These are phyloP conservation scores for Alosa alosa DNA, from an alignment of 2,113 vertebrate species.

Conservation along the genomic window DNA sequence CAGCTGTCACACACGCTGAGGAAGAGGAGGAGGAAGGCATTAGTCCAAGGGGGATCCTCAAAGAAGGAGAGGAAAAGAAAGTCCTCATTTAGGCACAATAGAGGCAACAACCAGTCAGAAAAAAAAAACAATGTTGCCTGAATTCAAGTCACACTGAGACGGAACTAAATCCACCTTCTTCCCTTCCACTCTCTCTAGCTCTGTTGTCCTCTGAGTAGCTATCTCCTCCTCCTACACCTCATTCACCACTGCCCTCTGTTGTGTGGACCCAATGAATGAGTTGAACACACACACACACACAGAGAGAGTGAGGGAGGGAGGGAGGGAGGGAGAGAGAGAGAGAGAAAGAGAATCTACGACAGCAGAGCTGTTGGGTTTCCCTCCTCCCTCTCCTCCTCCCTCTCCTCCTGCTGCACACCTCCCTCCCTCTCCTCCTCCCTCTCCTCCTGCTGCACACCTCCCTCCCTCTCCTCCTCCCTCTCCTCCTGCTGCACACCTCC, in stretches of 20 bases:
- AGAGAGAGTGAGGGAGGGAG: background rate
- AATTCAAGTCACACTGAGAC: background rate
- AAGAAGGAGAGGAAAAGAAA: background rate
- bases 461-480: slow-evolving; percentile 16
- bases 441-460: background rate
- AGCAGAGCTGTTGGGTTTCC: slow-evolving; percentile 18
- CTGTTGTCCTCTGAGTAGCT: background rate
- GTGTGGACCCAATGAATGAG: slow-evolving; percentile 8
- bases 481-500: background rate
- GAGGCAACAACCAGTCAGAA: background rate
- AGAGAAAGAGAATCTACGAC: background rate
- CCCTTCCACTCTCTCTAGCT: background rate
- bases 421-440: slow-evolving; percentile 10
- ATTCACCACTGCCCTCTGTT: background rate
- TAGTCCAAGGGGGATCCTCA: background rate
- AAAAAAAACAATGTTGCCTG: background rate
- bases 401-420: background rate
- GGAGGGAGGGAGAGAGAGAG: slow-evolving; percentile 2
- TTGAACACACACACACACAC: background rate
- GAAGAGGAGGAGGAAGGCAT: background rate
- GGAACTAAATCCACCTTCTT: background rate
- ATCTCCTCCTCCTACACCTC: slow-evolving; percentile 5
- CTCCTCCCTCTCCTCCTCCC: slow-evolving; percentile 30
- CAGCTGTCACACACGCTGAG: background rate
- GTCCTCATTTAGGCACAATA: background rate